phyloP scores from a whole-genome alignment of 2,113 vertebrate genomes.

The Leptosomus discolor region DNA sequence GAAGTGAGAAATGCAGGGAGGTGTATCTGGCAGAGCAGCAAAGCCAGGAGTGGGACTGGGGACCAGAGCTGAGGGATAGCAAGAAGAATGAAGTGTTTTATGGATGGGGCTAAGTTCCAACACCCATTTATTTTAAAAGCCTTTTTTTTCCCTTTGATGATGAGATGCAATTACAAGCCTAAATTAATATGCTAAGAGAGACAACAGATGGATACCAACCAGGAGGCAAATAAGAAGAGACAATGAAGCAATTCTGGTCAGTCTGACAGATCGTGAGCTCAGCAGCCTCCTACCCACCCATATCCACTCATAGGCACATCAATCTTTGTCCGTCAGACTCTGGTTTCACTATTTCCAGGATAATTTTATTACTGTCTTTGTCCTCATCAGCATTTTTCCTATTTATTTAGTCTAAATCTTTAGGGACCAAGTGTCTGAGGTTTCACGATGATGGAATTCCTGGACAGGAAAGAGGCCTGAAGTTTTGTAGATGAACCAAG shows the following conservation, averaged over 20 bases:
- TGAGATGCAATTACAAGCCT: neutral
- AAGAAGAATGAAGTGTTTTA: neutral
- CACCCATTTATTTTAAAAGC: neutral
- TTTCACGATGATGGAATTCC: neutral
- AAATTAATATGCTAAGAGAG: slow-evolving; percentile 16
- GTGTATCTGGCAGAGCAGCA: neutral
- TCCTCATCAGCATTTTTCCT: neutral
- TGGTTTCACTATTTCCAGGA: neutral
- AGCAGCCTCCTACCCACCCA: neutral
- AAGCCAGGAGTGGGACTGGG: neutral
- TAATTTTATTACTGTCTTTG: neutral
- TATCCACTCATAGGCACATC: neutral
- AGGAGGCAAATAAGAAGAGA: neutral
- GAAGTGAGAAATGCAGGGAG: neutral
- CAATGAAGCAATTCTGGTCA: slow-evolving; percentile 1
- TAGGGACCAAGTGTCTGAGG: neutral
- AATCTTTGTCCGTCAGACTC: neutral
- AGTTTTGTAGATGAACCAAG: neutral
- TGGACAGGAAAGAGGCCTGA: neutral
- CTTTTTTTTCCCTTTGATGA: neutral
- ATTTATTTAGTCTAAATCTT: neutral
- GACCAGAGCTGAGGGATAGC: neutral
- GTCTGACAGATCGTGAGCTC: neutral
- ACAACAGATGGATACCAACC: neutral
- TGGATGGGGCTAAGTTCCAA: neutral